These are phyloP conservation scores for Berghia stephanieae DNA, from an alignment of 1,140 invertebrate genomes.

Conservation along the genomic window DNA sequence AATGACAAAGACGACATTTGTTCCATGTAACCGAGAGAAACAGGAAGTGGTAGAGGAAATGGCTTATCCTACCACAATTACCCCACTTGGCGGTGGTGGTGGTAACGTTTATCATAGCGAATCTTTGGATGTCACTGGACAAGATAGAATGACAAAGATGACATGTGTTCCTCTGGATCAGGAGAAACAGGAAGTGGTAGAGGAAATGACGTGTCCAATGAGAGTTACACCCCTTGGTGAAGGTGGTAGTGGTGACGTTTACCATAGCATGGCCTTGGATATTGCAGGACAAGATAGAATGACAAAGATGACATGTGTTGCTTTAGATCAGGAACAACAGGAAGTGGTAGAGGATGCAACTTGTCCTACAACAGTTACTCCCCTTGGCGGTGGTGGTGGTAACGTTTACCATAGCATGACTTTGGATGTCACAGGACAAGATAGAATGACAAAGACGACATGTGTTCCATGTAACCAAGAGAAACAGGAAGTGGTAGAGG, in stretches of 20 bases:
- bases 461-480: not conserved
- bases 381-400: not conserved
- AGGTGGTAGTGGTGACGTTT: no score
- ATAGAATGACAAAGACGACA: not conserved
- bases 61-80: not conserved
- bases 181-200: no score
- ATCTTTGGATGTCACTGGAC: constrained; percentile 17
- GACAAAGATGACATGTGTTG: no score
- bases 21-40: not conserved
- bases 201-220: no score
- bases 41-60: no score
- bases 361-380: not conserved
- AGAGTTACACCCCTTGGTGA: no score
- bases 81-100: not conserved
- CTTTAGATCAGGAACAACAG: no score
- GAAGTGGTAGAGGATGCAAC: no score
- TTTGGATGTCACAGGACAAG: not conserved
- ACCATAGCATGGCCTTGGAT: no score
- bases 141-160: not conserved
- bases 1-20: not conserved
- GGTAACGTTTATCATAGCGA: constrained; percentile 23
- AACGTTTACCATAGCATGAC: no score
- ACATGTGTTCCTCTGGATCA: no score
- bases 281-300: no score
- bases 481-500: constrained; percentile 16